A percentile compares a stretch with the other conserved stretches of the same genome.
phyloP scores from a whole-genome alignment of 2,113 vertebrate genomes.

The Cynopterus brachyotis region DNA sequence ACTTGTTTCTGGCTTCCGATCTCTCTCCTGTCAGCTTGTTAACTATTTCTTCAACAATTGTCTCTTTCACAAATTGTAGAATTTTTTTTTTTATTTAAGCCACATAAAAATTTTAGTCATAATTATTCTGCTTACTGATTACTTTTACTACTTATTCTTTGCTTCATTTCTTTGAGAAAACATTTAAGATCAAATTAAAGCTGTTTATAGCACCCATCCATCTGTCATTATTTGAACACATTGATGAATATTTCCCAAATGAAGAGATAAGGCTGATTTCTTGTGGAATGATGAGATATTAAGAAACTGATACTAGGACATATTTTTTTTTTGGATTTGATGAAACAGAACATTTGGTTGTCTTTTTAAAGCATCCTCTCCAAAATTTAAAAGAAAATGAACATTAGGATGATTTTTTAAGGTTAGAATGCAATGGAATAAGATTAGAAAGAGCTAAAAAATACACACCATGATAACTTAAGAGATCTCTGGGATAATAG shows the following conservation, averaged over 20 bases:
- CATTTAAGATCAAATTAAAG: slow-evolving; percentile 52
- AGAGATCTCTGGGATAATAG: not conserved
- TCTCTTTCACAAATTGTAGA: not conserved
- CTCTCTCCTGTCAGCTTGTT: not conserved
- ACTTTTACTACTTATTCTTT: slow-evolving; percentile 16
- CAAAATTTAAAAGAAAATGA: not conserved
- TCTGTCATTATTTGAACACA: slow-evolving; percentile 41
- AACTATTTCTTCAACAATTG: not conserved
- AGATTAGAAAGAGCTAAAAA: not conserved
- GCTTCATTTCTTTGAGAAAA: slow-evolving; percentile 53
- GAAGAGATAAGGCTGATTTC: slow-evolving; percentile 4
- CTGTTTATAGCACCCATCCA: not conserved
- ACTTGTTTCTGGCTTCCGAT: not conserved
- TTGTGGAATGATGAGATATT: not conserved
- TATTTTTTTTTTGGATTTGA: not conserved
- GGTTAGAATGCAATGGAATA: not conserved
- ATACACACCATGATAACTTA: not conserved
- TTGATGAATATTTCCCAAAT: not conserved
- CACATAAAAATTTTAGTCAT: not conserved
- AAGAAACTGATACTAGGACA: not conserved
- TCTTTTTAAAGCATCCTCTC: not conserved
- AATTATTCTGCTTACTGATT: not conserved
- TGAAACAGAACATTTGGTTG: not conserved
- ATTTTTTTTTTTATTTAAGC: not conserved
- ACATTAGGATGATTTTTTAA: not conserved